Base-by-base conservation (phyloP, 2,113 vertebrate genomes). In the Apodemus sylvaticus region DNA sequence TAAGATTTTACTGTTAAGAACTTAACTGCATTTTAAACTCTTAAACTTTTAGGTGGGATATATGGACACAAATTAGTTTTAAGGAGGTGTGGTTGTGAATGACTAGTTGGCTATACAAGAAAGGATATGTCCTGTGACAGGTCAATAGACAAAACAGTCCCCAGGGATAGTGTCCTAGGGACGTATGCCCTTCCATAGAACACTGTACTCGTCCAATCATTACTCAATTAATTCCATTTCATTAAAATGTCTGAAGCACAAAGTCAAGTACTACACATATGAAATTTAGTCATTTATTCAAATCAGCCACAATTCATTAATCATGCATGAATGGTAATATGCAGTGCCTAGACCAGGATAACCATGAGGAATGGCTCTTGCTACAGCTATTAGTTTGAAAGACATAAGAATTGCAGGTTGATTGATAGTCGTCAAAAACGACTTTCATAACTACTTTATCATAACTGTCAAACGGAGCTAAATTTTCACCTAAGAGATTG, bases 191-290 rank as follows among this genome's bases (percentile, higher is more conserved):
- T 86, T 51, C 73, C 92, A 68, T 79, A 95, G 48, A 93, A 78
- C 68, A 92, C 10, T 92, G 70, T 86, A 17, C 58, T 95, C 87
- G 62, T 90, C 92, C 89, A 71, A 93, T 85, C 55, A 90, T 89
- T 66, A 91, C 64, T 91, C 64, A 96, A 83, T 71, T 91, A 91
- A 88, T 85, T 96, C 36, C 31, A 93, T 51, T 96, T 92, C 95
- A 93, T 97, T 96, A 91, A 95, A 92, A 26, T 82, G 88, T 62
- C 86, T 91, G 34, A 94, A 96, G 51, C 58, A 4, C 66, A 81
- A 17, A 78, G 53, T 83, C 36, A 95, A 70, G 60, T 20, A 91
- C 48, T 94, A 68, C 13, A 51, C 3, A 85, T 34, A 89, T 58
- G n/a, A 81, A 93, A 81, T 94, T 96, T 90, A 95, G 71, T 60